Evolutionary conservation across 2,888 invertebrate species (phyloP), one percentile per base, ranked within the genome.

Genomic region (Thalpophila matura): DNA sequence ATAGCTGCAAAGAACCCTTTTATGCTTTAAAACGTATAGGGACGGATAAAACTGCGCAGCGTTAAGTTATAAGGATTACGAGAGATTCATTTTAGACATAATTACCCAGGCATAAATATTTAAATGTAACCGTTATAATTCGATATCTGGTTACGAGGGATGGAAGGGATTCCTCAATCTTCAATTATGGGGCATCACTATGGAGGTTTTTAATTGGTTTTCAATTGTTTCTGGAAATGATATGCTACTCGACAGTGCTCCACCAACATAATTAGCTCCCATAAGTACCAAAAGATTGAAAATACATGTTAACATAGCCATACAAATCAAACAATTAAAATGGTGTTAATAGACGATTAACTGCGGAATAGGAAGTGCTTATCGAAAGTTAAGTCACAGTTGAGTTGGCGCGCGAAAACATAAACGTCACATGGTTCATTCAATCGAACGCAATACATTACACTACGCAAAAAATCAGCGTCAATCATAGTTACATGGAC

Each of bases 281-380:
- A n/a, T n/a, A n/a, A n/a, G n/a, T 27, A 12, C 16, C 37, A 24
- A 65, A 60, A 14, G 37, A 14, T 35, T 35, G 4, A 14, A 55
- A 31, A 7, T 67, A 37, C 59, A 43, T 6, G 33, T 5, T 27
- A 40, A 1, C 22, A 38, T 38, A 22, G 6, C 20, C 27, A 26
- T 26, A 46, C 45, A 66, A 38, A 45, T 18, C 18, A 38, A 66
- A 53, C 40, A 74, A 72, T 68, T 65, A 70, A 60, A 70, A 64
- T 14, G 46, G 55, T 59, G 66, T 38, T 67, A 74, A 54, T 71
- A 55, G 33, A 66, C 74, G 45, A 74, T 79, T 74, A 72, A 57
- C 60, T 63, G 78, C 88, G 87, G 86, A 89, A 86, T 73, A 86
- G 87, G 89, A 88, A 89, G 79, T 72, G 61, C 40, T 46, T 43